Evolutionary conservation across 1,140 invertebrate species (phyloP), one percentile per base, ranked within the genome.

Genomic region (Panulirus ornatus): DNA sequence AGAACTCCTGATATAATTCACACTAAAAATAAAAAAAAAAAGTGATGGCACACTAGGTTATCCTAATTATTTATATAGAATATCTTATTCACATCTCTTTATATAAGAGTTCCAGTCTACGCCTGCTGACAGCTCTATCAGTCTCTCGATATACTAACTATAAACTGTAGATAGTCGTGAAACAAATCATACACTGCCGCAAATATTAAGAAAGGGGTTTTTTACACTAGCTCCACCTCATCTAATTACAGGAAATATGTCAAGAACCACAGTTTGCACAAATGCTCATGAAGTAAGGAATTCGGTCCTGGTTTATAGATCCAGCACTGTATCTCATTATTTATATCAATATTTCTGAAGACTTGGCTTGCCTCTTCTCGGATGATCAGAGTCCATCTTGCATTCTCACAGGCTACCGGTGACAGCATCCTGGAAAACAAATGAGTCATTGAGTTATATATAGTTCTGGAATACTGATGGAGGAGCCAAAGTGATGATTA

Each of bases 161-260:
- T 66, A 66, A 66, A 66, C 11, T 30, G 58, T 30, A 30, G 58
- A 66, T 66, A 30, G 30, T 66, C 58, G 8, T 66, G 22, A 66
- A 6, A 66, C 27, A 66, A n/a, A 66, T 22, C 11, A 58, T 30
- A 66, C 22, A 8, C n/a, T 66, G 58, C 30, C 6, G 58, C 58
- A 66, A 66, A 66, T 66, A 66, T 66, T 27, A 66, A 30, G n/a
- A 66, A 66, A 66, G 58, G 58, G 58, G n/a, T 66, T 66, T 66
- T 66, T 30, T 66, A 66, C 58, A 66, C 58, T 30, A 66, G n/a
- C n/a, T n/a, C 30, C 16, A 66, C n/a, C 58, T 66, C n/a, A 5
- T 66, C 58, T 66, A 66, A 66, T 66, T 30, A 66, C 58, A 66
- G 58, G 58, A 22, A 30, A 30, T 22, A 5, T 6, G 30, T 30